These are phyloP conservation scores for Lutjanus campechanus DNA, from an alignment of 2,797 vertebrate genomes.

Conservation along the genomic window DNA sequence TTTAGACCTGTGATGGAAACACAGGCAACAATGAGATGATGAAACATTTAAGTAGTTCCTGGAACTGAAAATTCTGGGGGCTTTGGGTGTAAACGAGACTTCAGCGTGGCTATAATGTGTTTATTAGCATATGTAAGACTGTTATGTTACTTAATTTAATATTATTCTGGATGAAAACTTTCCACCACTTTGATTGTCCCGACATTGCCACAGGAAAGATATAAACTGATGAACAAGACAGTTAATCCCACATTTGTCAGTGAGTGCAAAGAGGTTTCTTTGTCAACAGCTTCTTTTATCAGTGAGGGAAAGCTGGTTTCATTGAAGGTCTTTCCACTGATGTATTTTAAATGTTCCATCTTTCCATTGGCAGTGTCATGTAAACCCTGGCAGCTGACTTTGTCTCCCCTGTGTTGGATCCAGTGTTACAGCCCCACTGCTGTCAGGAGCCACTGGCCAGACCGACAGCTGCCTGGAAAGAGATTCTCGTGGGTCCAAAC, in stretches of 20 bases:
- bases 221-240: slow-evolving; percentile 1
- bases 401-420: slow-evolving; percentile 68
- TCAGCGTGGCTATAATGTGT: not conserved
- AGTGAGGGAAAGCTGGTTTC: slow-evolving; percentile 53
- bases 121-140: not conserved
- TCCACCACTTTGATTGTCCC: not conserved
- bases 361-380: slow-evolving; percentile 75
- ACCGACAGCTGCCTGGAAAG: slow-evolving; percentile 75
- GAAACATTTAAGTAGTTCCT: no score
- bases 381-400: slow-evolving; percentile 75
- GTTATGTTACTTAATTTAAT: not conserved
- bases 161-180: not conserved
- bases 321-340: slow-evolving; percentile 70
- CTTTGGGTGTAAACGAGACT: no score
- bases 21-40: no score
- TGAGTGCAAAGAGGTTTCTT: slow-evolving; percentile 22
- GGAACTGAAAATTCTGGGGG: no score
- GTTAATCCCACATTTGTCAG: slow-evolving; percentile 31
- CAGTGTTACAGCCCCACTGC: slow-evolving; percentile 65
- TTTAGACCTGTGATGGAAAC: no score
- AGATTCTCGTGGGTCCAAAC: slow-evolving; percentile 58
- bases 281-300: slow-evolving; percentile 63
- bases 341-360: slow-evolving; percentile 73
- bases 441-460: slow-evolving; percentile 73
- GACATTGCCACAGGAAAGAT: slow-evolving; percentile 4